These are phyloP conservation scores for Radopholus similis DNA, from an alignment of 1,140 invertebrate genomes.

Conservation along the genomic window DNA sequence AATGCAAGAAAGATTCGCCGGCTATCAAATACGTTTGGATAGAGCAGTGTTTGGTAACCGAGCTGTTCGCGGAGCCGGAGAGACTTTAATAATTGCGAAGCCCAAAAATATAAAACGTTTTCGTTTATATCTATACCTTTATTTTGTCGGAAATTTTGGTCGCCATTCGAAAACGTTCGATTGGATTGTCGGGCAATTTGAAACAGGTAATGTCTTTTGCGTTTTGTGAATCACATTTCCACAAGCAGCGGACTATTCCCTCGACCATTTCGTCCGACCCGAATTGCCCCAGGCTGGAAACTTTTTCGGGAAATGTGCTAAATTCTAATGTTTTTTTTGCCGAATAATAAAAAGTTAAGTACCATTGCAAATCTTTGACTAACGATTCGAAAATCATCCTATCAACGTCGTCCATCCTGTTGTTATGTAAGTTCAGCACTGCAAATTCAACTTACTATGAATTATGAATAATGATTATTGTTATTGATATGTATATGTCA, in stretches of 20 bases:
- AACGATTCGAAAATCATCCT: conserved; percentile 32
- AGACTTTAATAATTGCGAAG: conserved; percentile 11
- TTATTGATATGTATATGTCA: too few relatives aligned
- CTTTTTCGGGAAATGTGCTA: conserved; percentile 22
- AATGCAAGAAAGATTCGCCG: conserved; percentile 27
- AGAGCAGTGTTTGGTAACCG: conserved; percentile 30
- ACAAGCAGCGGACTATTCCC: conserved; percentile 25
- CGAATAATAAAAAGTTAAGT: neutral
- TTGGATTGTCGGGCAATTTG: conserved; percentile 24
- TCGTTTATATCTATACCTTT: conserved; percentile 6
- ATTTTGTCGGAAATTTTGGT: conserved; percentile 14
- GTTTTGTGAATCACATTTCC: neutral
- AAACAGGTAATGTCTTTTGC: neutral
- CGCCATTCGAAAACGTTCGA: conserved; percentile 23
- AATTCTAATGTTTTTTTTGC: neutral
- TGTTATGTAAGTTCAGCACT: too few relatives aligned
- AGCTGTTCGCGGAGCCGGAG: conserved; percentile 27
- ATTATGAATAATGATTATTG: too few relatives aligned
- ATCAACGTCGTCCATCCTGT: conserved; percentile 30
- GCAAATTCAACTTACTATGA: too few relatives aligned
- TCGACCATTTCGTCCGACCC: conserved; percentile 20
- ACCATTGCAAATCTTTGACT: conserved; percentile 25
- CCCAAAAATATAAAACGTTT: conserved; percentile 5
- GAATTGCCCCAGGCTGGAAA: neutral
- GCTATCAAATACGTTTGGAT: conserved; percentile 28